Base-by-base conservation (phyloP, 2,113 vertebrate genomes). In the Cryptotis parvus region DNA sequence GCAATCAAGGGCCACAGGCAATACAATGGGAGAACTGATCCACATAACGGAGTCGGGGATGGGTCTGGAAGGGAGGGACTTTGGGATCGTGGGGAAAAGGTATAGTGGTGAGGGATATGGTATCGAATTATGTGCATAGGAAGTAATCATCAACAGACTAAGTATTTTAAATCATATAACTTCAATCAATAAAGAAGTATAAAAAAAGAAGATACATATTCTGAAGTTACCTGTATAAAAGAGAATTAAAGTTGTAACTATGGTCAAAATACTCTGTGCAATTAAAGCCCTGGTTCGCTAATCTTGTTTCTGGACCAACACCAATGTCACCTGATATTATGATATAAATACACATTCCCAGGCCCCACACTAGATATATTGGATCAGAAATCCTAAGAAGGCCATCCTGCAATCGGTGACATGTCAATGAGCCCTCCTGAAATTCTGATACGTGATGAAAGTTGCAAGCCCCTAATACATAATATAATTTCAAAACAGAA, bases 201-300 rank as follows among this genome's bases (percentile, higher is more conserved):
- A 20, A 58, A 80, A 89, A 61, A 49, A 49, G 45, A 49, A 49
- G 45, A 92, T 20, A 77, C 24, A 27, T 55, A 92, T 37, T 72
- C 87, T 39, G 15, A 68, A 90, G 45, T 89, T 41, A 72, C 4
- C 37, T 69, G 31, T 45, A 86, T 39, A 80, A 83, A 92, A 18
- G 37, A 83, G 11, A 74, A 87, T 69, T 89, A 93, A 90, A 89
- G 72, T 20, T 43, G 85, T 29, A 74, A 27, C 9, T 76, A 31
- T 80, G 70, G 43, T 29, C 61, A 9, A 83, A 89, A 86, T 77
- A 83, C 80, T 72, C 33, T 55, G 91, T 29, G 24, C n/a, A 87
- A 4, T 81, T 0, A 83, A 18, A 63, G 43, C 39, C 45, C 0
- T 80, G 31, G 2, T 87, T 94, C 63, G 86, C 39, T 78, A 52